Percentiles rank a stretch among this genome's conserved stretches.
phyloP scores from a whole-genome alignment of 2,888 invertebrate genomes.

The Crepidodera aurea region DNA sequence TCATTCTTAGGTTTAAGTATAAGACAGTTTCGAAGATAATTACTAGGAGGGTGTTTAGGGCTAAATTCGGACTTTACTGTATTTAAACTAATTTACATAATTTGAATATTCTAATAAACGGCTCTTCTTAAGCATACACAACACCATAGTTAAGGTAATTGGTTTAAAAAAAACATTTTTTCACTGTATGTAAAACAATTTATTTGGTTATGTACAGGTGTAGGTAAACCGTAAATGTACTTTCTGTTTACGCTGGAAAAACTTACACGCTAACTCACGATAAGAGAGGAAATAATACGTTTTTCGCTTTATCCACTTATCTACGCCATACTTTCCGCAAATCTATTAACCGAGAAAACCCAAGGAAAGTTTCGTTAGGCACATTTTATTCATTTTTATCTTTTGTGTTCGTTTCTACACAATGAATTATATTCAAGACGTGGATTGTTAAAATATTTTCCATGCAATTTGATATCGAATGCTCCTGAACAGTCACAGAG shows the following conservation, averaged over 20 bases:
- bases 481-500: neutral
- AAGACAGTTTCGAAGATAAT: constrained; percentile 46
- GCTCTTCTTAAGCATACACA: constrained; percentile 1
- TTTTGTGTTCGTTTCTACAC: neutral
- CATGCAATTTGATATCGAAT: neutral
- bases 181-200: no score
- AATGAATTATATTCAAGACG: neutral
- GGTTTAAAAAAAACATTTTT: no score
- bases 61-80: constrained; percentile 30
- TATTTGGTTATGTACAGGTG: no score
- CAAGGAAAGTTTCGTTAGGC: neutral
- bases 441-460: neutral
- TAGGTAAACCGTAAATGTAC: no score
- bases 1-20: constrained; percentile 50
- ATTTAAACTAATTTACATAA: constrained; percentile 37
- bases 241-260: no score
- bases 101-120: constrained; percentile 32
- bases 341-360: neutral
- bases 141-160: neutral
- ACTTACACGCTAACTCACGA: neutral
- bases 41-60: constrained; percentile 36
- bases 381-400: neutral
- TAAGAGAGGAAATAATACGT: neutral
- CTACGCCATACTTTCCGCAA: neutral
- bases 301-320: neutral